Conservation (phyloP, 1,140 invertebrate species). For the Antheraea mylitta region DNA sequence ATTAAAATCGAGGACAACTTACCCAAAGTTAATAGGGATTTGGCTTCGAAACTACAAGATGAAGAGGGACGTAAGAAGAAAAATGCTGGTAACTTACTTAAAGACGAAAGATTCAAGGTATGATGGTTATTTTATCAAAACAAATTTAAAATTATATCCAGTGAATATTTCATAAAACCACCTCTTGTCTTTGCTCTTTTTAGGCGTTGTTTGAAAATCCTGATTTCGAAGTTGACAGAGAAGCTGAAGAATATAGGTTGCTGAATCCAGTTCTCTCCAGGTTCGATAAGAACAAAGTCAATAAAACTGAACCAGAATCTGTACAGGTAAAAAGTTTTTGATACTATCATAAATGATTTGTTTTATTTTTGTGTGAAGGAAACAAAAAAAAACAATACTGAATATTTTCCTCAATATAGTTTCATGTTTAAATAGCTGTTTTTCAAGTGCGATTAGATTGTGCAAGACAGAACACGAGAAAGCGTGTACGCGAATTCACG, state of each 20-base stretch:
- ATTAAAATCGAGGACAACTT: slow-evolving; percentile 86
- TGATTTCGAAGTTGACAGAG: slow-evolving; percentile 95
- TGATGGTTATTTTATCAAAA: background rate
- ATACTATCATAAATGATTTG: background rate
- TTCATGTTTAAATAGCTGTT: no score
- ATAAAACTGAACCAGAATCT: slow-evolving; percentile 43
- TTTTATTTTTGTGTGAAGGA: background rate
- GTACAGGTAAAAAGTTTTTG: slow-evolving; percentile 52
- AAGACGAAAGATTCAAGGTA: slow-evolving; percentile 93
- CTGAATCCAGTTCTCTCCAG: slow-evolving; percentile 95
- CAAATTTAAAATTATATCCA: background rate
- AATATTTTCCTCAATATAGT: no score
- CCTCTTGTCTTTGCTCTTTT: slow-evolving; percentile 11
- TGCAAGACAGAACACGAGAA: no score
- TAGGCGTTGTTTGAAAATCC: slow-evolving; percentile 92
- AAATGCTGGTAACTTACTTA: slow-evolving; percentile 83
- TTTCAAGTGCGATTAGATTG: no score
- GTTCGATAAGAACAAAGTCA: slow-evolving; percentile 73
- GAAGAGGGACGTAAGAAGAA: slow-evolving; percentile 82
- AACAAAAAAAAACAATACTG: no score
- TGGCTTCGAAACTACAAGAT: slow-evolving; percentile 92
- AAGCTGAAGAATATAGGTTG: slow-evolving; percentile 90
- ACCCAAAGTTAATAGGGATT: slow-evolving; percentile 90
- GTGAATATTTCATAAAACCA: no score
- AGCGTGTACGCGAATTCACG: no score